A percentile compares a stretch with the other conserved stretches of the same genome.
Evolutionary conservation across 2,797 vertebrate genomes (phyloP).

Genomic region (Hypotaenidia okinawae): DNA sequence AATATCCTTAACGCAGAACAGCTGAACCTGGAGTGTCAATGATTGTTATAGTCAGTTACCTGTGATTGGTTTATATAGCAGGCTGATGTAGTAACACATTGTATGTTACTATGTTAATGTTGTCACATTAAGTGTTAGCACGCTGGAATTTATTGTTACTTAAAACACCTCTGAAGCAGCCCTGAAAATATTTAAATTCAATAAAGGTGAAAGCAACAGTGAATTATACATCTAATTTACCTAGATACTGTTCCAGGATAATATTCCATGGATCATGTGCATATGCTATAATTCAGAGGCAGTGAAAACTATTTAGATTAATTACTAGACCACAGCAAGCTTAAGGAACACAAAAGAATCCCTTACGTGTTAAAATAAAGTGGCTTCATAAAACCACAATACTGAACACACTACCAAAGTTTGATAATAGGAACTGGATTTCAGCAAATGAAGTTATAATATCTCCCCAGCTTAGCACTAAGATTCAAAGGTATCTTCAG

Average conservation of each 20-base stretch:
- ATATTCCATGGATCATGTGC: not conserved
- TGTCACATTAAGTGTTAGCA: not conserved
- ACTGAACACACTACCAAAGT: not conserved
- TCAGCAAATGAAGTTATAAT: not conserved
- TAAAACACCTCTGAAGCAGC: not conserved
- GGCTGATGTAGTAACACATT: not conserved
- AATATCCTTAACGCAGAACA: not conserved
- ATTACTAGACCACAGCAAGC: not conserved
- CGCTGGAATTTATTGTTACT: not conserved
- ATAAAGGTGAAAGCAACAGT: not conserved
- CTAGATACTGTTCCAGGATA: not conserved
- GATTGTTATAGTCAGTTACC: not conserved
- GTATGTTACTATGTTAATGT: not conserved
- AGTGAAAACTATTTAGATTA: not conserved
- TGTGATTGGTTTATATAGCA: not conserved
- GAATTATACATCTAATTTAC: slow-evolving; percentile 36
- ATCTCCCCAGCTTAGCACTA: not conserved
- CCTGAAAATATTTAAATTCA: not conserved
- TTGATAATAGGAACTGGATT: not conserved
- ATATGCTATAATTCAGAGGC: not conserved
- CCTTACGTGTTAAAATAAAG: not conserved
- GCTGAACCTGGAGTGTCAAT: not conserved
- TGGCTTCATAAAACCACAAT: not conserved
- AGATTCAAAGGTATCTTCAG: not conserved
- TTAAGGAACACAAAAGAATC: not conserved